These are phyloP conservation scores for Tenebrio molitor DNA, from an alignment of 1,140 invertebrate genomes.

Conservation along the genomic window DNA sequence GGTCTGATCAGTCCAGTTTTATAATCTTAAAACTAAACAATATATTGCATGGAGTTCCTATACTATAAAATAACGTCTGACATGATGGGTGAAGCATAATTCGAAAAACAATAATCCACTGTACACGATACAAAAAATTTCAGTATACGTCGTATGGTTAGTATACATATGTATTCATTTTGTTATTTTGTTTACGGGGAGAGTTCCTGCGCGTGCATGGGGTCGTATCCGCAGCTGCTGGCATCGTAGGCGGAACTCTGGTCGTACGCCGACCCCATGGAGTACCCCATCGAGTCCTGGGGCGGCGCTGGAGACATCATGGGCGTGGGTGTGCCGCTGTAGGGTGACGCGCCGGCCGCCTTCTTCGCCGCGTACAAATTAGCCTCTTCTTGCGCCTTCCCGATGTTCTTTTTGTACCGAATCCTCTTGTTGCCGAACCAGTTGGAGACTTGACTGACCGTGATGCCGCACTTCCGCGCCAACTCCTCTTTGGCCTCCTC, in stretches of 20 bases:
- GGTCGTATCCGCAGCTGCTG: conserved; percentile 90
- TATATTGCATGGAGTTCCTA: conserved; percentile 18
- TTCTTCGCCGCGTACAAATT: conserved; percentile 99
- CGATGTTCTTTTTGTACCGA: conserved; percentile 99
- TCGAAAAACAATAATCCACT: not conserved
- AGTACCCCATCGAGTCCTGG: conserved; percentile 91
- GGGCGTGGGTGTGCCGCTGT: conserved; percentile 90
- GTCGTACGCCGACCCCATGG: conserved; percentile 88
- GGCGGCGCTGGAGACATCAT: conserved; percentile 94
- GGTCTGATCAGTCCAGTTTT: no score
- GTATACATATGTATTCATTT: conserved; percentile 13
- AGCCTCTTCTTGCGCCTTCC: conserved; percentile 99
- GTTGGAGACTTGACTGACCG: conserved; percentile 97
- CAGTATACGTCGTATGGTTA: conserved; percentile 16
- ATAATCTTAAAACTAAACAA: conserved; percentile 1
- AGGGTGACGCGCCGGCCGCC: conserved; percentile 94
- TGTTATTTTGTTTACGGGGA: conserved; percentile 51
- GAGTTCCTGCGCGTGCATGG: conserved; percentile 71
- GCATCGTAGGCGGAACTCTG: conserved; percentile 87
- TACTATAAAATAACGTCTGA: not conserved
- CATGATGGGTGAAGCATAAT: not conserved
- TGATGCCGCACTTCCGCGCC: conserved; percentile 99
- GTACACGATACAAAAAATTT: conserved; percentile 23
- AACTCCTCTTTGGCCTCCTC: conserved; percentile 99
- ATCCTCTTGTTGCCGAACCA: conserved; percentile 99